These are phyloP conservation scores for Nymphicus hollandicus DNA, from an alignment of 2,113 vertebrate genomes.

Conservation along the genomic window DNA sequence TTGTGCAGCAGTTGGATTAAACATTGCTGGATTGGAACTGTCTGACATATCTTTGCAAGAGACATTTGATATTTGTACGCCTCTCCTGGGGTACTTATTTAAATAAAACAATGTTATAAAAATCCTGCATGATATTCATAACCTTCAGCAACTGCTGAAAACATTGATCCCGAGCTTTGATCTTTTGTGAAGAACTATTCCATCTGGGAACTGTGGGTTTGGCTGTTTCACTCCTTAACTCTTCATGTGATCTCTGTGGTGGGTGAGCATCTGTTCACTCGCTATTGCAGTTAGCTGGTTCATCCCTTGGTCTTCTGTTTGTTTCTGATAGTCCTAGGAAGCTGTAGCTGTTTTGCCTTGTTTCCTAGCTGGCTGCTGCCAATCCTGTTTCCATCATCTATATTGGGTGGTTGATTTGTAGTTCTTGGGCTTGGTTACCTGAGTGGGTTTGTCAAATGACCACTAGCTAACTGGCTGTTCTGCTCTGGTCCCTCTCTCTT, in stretches of 20 bases:
- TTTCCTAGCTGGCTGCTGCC: not conserved
- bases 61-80: not conserved
- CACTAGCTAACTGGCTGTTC: not conserved
- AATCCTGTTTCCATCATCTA: not conserved
- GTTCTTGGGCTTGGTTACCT: not conserved
- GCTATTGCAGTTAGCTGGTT: not conserved
- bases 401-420: not conserved
- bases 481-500: not conserved
- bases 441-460: not conserved
- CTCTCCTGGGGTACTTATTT: not conserved
- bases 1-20: not conserved
- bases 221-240: not conserved
- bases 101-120: slow-evolving; percentile 4
- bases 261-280: not conserved
- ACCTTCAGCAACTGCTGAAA: slow-evolving; percentile 13
- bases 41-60: not conserved
- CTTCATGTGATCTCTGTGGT: not conserved
- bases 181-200: not conserved
- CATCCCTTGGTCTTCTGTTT: not conserved
- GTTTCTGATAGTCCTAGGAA: not conserved
- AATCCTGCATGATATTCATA: not conserved
- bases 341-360: not conserved
- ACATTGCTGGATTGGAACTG: not conserved
- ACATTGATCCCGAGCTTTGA: slow-evolving; percentile 1
- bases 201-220: not conserved